Evolutionary conservation across 2,113 vertebrate species (phyloP).

Genomic region (Benthochromis sp.): DNA sequence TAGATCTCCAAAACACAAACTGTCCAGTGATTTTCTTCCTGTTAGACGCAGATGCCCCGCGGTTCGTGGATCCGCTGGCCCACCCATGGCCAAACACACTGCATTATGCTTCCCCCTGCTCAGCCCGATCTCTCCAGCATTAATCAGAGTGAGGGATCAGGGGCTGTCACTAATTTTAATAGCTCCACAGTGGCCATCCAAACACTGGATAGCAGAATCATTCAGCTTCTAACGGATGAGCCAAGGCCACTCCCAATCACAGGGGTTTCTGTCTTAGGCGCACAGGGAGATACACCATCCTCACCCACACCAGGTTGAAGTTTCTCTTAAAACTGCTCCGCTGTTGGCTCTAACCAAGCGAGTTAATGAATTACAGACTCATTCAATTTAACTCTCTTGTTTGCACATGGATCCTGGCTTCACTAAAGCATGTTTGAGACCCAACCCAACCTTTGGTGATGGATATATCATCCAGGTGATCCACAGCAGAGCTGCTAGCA

Average conservation of each 20-base stretch:
- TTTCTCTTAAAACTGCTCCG: not conserved
- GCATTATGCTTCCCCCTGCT: not conserved
- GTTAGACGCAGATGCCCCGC: not conserved
- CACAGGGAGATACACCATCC: not conserved
- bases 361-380: not conserved
- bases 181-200: not conserved
- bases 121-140: not conserved
- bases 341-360: not conserved
- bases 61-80: not conserved
- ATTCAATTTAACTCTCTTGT: not conserved
- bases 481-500: not conserved
- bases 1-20: not conserved
- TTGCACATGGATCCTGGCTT: not conserved
- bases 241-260: not conserved
- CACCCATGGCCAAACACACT: not conserved
- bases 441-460: not conserved
- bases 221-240: not conserved
- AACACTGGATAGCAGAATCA: not conserved
- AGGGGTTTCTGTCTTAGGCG: rapidly evolving
- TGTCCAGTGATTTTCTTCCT: not conserved
- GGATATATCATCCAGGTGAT: not conserved
- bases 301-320: not conserved
- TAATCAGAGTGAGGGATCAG: not conserved
- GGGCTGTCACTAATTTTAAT: not conserved
- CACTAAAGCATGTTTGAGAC: not conserved